Conservation (phyloP, 53 echinoderm and acorn worm genomes). For the Zoroaster sp. region DNA sequence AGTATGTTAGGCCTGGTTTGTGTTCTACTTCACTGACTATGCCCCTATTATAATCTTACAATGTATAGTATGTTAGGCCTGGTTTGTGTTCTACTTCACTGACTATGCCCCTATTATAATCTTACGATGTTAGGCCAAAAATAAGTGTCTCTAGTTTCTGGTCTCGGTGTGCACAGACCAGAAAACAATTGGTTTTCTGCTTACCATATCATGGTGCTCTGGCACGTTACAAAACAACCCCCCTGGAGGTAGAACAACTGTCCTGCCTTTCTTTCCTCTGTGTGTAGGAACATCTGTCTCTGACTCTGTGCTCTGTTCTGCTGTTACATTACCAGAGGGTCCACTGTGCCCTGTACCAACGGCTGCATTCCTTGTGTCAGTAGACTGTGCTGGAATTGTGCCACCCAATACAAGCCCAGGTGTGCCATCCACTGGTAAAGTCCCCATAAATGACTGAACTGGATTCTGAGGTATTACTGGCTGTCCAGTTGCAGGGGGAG, state of each 20-base stretch:
- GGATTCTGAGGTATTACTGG: background rate
- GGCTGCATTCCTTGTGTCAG: background rate
- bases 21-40: too few species aligned
- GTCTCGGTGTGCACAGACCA: background rate
- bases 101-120: too few species aligned
- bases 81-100: too few species aligned
- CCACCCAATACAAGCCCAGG: background rate
- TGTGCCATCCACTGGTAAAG: constrained; percentile 8
- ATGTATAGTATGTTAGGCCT: too few species aligned
- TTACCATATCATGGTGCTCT: constrained; percentile 93
- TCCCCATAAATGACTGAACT: background rate
- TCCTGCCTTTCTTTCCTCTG: constrained; percentile 4
- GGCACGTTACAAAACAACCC: constrained; percentile 96
- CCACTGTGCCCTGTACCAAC: background rate
- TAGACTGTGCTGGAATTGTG: background rate
- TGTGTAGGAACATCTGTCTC: constrained; percentile 23
- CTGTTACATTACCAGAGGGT: constrained; percentile 27
- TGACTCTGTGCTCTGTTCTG: constrained; percentile 20
- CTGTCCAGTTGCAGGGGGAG: constrained; percentile 25
- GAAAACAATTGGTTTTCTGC: background rate
- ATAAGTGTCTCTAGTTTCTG: background rate
- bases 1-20: too few species aligned
- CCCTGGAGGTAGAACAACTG: constrained; percentile 40
- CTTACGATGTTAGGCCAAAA: background rate
- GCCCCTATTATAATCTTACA: too few species aligned